Conservation (phyloP, 1,140 invertebrate genomes). For the Neodiprion lecontei region DNA sequence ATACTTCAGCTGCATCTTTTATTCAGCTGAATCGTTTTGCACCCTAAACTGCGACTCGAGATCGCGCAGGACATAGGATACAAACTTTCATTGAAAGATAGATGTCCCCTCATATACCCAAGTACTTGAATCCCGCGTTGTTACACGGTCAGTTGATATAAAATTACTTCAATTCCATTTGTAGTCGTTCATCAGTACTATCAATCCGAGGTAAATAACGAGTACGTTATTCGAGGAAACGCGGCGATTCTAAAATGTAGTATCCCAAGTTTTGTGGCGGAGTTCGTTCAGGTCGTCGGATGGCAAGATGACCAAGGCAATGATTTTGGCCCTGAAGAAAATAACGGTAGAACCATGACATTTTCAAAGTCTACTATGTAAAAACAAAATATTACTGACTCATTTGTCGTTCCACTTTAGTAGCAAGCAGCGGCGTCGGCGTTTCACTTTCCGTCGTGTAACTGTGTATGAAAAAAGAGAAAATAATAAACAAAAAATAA, state of each 20-base stretch:
- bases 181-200: constrained; percentile 88
- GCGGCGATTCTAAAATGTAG: constrained; percentile 92
- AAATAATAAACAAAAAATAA: too few relatives aligned
- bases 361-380: background rate
- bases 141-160: background rate
- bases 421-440: constrained; percentile 29
- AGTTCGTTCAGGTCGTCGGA: constrained; percentile 85
- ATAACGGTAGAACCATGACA: constrained; percentile 64
- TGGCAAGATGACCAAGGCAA: constrained; percentile 86
- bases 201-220: constrained; percentile 90
- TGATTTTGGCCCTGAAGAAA: constrained; percentile 67
- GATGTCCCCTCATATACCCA: too few relatives aligned
- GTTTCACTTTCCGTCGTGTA: background rate
- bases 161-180: constrained; percentile 36
- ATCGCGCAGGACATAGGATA: too few relatives aligned
- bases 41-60: background rate
- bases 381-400: constrained; percentile 12
- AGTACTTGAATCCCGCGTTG: too few relatives aligned
- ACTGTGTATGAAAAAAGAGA: too few relatives aligned
- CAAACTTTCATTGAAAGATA: too few relatives aligned
- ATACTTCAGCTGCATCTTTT: background rate
- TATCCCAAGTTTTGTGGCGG: constrained; percentile 90
- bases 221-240: constrained; percentile 92
- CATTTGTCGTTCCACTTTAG: background rate
- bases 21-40: background rate